Conservation (phyloP, 2,113 vertebrate species). For the Eulemur macaco region DNA sequence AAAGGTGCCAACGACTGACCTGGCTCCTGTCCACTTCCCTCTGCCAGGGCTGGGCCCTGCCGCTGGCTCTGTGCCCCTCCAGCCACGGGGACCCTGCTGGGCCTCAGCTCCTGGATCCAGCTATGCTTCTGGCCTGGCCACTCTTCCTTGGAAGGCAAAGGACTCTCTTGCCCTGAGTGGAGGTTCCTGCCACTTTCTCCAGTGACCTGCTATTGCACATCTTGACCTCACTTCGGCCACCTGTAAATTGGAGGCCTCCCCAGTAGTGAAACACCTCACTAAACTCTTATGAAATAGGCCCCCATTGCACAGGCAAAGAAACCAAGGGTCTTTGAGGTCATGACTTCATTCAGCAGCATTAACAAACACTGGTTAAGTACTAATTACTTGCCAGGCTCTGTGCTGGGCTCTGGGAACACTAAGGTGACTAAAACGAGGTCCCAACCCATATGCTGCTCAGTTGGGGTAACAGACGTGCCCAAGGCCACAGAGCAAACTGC, state of each 20-base stretch:
- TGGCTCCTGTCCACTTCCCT: not conserved
- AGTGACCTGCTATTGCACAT: not conserved
- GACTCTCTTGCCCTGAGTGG: not conserved
- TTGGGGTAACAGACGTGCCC: not conserved
- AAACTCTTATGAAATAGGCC: not conserved
- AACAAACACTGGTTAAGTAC: not conserved
- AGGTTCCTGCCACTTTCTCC: not conserved
- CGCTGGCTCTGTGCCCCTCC: not conserved
- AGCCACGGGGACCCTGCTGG: not conserved
- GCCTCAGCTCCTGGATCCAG: not conserved
- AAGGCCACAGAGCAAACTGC: not conserved
- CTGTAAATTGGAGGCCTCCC: not conserved
- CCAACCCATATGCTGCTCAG: not conserved
- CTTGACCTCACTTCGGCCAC: not conserved
- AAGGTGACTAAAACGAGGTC: not conserved
- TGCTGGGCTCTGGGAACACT: not conserved
- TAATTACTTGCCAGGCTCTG: not conserved
- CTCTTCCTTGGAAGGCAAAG: not conserved
- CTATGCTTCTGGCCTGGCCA: not conserved
- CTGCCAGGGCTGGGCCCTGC: not conserved
- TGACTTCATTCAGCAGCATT: not conserved
- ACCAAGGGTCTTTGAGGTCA: not conserved
- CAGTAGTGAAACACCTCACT: not conserved
- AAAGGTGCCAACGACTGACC: not conserved
- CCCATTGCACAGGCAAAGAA: not conserved